Base-by-base conservation (phyloP, 2,113 vertebrate species). In the Silurus asotus region DNA sequence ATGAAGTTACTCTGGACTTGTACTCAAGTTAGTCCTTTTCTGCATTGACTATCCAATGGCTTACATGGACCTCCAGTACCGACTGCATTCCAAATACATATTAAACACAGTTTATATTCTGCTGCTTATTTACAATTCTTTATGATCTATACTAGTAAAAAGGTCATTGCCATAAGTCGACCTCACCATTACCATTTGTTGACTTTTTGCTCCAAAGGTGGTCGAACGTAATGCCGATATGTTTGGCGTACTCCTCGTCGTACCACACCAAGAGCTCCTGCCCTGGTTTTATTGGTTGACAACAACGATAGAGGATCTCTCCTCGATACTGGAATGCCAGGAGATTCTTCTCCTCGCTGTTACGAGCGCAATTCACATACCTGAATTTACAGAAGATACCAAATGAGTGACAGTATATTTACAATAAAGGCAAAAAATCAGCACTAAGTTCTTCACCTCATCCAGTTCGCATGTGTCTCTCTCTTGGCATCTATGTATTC, bases 401-500 rank as follows among this genome's bases (percentile, higher is more conserved):
- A 6, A 11, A 11, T 2, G 11, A n/a, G 4, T 23, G 53, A 61
- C 8, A 37, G 37, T 37, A 37, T 2, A 37, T 37, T 37, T 37
- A 37, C 37, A 37, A 37, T 37, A 6, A 59, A 8, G 19, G 10
- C 2, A 80, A 17, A 28, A 85, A 76, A 25, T 25, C 11, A 45
- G 13, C 48, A 28, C 15, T 10, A 49, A 19, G 1, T n/a, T 81
- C 37, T 85, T 92, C 72, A 94, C 93, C 93, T 93, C 93, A 94
- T 94, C 93, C 92, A 94, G 84, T 94, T 95, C 78, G 92, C 92
- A 72, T 78, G 83, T 9, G 91, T 90, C 8, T 86, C 77, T 81
- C 93, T 90, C 76, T 89, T 90, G 49, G 91, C 93, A 83, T 94
- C 91, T 58, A 93, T 90, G 19, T 93, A 94, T 79, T 91, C 89